These are phyloP conservation scores for Pandion haliaetus DNA, from an alignment of 2,113 vertebrate genomes.

Conservation along the genomic window DNA sequence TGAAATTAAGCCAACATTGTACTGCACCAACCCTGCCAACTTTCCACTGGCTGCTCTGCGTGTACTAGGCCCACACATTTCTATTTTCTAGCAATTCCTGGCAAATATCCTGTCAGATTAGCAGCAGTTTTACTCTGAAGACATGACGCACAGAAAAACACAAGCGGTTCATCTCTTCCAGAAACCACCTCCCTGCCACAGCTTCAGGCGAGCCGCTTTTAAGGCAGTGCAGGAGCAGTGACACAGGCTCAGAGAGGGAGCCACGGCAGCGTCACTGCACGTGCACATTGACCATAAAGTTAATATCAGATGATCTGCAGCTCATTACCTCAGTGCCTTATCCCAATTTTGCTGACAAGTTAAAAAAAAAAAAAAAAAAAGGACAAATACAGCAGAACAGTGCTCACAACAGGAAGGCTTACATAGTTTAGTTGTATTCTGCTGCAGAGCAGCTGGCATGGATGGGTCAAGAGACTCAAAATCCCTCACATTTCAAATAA, in stretches of 20 bases:
- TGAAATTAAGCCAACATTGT: neutral
- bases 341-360: neutral
- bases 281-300: neutral
- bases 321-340: neutral
- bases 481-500: neutral
- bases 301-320: neutral
- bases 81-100: constrained; percentile 58
- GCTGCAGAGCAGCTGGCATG: neutral
- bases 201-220: neutral
- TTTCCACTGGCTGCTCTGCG: constrained; percentile 23
- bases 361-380: neutral
- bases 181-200: neutral
- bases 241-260: neutral
- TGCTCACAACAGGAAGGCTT: neutral
- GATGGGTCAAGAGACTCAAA: neutral
- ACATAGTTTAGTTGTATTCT: neutral
- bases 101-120: constrained; percentile 43
- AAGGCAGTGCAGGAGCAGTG: neutral
- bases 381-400: neutral
- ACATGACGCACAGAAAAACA: neutral
- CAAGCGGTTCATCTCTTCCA: neutral
- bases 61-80: constrained; percentile 6
- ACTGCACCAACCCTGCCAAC: constrained; percentile 6
- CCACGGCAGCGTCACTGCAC: fast-evolving
- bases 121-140: constrained; percentile 14